Evolutionary conservation across 1,140 invertebrate species (phyloP), one percentile per base, ranked within the genome.

Genomic region (Anastrepha ludens): DNA sequence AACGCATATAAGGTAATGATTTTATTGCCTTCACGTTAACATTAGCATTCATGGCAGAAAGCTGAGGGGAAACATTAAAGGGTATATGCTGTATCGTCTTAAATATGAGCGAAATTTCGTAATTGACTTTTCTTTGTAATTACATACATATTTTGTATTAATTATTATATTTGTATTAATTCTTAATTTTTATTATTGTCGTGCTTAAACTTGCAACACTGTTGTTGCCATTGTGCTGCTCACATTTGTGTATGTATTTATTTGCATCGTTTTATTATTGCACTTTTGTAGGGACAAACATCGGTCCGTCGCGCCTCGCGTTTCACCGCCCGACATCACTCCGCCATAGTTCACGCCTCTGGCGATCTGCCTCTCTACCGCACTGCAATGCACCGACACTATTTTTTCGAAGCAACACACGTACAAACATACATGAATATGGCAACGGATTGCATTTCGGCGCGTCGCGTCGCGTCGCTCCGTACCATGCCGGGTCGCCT

Each of bases 201-300:
- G 85, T 50, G 85, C 81, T 60, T 15, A 55, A 60, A 86, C 15
- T 60, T 41, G 5, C 85, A 86, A 41, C 85, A 13, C 41, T 86
- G 85, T 86, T 86, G 85, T 86, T 86, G 85, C 81, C 29, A 60
- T 58, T 85, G 58, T 55, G 11, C 29, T 85, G 81, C n/a, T 29
- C 58, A 60, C 50, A 58, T 85, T 41, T n/a, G 29, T 65, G 13
- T 85, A n/a, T 59, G 15, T 60, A 44, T 39, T 86, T 86, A 20
- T 50, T 81, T 44, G 5, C n/a, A 20, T 81, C 55, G 20, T 81
- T 81, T 81, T 81, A 81, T 81, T 17, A 55, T 81, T 81, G 47
- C 74, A 81, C 74, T 55, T 81, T 81, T n/a, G 17, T 55, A 81
- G 44, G 74, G 47, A 7, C 74, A 81, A 81, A n/a, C 41, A 81